These are phyloP conservation scores for Tineola bisselliella DNA, from an alignment of 2,888 invertebrate genomes.

Conservation along the genomic window DNA sequence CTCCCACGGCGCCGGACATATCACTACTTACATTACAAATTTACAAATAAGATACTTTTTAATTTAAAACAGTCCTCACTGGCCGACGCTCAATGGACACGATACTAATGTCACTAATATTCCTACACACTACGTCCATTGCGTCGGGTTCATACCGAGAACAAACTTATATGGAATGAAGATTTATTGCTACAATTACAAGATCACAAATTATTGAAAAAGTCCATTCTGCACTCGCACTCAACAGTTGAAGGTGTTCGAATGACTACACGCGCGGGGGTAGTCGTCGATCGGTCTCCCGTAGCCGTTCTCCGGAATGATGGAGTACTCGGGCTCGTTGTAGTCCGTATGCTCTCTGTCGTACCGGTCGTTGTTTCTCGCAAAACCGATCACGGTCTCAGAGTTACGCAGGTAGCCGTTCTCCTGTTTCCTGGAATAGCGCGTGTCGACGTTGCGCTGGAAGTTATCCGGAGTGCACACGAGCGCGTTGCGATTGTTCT, in stretches of 20 bases:
- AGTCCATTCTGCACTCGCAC: conserved; percentile 30
- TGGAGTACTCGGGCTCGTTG: conserved; percentile 62
- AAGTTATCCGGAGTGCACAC: conserved; percentile 61
- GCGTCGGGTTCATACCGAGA: neutral
- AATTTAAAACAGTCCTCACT: conserved; percentile 49
- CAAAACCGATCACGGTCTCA: conserved; percentile 52
- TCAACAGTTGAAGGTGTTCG: conserved; percentile 67
- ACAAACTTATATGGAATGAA: conserved; percentile 52
- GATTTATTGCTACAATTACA: conserved; percentile 68
- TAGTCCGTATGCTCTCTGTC: conserved; percentile 33
- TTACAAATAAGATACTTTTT: conserved; percentile 65
- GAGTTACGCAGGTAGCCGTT: conserved; percentile 60
- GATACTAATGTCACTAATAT: conserved; percentile 54
- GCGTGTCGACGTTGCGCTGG: conserved; percentile 59
- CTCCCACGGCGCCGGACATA: conserved; percentile 46
- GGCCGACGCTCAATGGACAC: conserved; percentile 23
- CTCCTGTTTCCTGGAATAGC: conserved; percentile 62
- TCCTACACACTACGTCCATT: conserved; percentile 52
- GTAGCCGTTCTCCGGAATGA: conserved; percentile 51
- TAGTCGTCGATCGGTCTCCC: conserved; percentile 30
- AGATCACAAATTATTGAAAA: conserved; percentile 60
- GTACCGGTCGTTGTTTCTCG: conserved; percentile 25
- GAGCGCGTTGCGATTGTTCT: conserved; percentile 38
- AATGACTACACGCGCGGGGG: conserved; percentile 56
- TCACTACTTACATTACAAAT: conserved; percentile 61